These are phyloP conservation scores for Raja brachyura DNA, from an alignment of 2,113 vertebrate species.

Conservation along the genomic window DNA sequence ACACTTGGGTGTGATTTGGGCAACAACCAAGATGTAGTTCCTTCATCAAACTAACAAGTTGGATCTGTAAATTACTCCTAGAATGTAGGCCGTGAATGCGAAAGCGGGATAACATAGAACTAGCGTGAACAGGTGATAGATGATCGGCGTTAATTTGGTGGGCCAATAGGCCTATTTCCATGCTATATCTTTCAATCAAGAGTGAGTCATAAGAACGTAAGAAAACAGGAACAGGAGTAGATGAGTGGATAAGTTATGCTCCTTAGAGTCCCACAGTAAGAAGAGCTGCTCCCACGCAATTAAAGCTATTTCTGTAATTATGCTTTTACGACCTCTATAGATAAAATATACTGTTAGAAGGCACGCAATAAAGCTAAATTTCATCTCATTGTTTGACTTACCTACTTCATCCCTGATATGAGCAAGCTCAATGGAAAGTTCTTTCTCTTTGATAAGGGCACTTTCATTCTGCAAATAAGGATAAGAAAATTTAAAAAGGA, in stretches of 20 bases:
- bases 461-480: conserved; percentile 75
- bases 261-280: not conserved
- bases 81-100: no score
- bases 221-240: no score
- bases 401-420: conserved; percentile 95
- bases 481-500: conserved; percentile 43
- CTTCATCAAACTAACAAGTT: conserved; percentile 33
- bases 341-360: not conserved
- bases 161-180: no score
- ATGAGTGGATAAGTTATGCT: conserved; percentile 33
- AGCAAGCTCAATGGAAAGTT: conserved; percentile 77
- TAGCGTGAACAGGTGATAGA: no score
- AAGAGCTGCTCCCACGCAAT: not conserved
- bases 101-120: no score
- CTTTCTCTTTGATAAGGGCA: conserved; percentile 78
- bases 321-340: not conserved
- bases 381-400: conserved; percentile 59
- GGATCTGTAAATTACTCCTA: no score
- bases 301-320: not conserved
- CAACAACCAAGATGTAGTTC: not conserved
- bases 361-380: not conserved
- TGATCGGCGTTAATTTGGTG: no score
- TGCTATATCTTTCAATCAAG: no score
- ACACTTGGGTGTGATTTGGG: conserved; percentile 43
- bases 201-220: no score